These are phyloP conservation scores for Sinohyriopsis cumingii DNA, from an alignment of 2,888 invertebrate species.

Conservation along the genomic window DNA sequence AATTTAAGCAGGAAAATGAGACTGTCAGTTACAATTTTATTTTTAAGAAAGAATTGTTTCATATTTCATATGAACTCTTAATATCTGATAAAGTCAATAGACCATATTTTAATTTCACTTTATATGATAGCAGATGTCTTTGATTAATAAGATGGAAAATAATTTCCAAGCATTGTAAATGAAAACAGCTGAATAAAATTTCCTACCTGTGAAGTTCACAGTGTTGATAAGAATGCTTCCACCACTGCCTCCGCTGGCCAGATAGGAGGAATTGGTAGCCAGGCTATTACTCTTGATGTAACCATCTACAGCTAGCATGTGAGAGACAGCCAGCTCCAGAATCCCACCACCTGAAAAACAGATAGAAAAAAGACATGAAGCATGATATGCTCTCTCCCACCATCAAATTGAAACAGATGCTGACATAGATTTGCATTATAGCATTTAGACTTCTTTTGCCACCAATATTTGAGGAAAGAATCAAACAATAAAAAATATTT, in stretches of 20 bases:
- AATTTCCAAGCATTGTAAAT: not conserved
- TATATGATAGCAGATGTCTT: too few relatives aligned
- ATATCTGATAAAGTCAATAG: not conserved
- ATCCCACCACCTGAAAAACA: constrained; percentile 44
- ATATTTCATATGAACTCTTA: too few relatives aligned
- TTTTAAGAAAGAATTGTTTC: too few relatives aligned
- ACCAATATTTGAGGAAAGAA: too few relatives aligned
- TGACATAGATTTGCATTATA: not conserved
- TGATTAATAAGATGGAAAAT: not conserved
- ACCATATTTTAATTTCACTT: not conserved
- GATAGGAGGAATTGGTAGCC: constrained; percentile 18
- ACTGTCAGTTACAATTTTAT: too few relatives aligned
- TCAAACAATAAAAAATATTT: too few relatives aligned
- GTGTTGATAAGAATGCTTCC: constrained; percentile 51
- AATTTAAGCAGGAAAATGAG: too few relatives aligned
- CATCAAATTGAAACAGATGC: not conserved
- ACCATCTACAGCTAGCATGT: constrained; percentile 47
- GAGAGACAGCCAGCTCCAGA: constrained; percentile 38
- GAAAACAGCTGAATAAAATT: not conserved
- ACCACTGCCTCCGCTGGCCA: constrained; percentile 55
- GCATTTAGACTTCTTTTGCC: too few relatives aligned
- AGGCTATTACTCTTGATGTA: constrained; percentile 49
- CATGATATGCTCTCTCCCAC: too few relatives aligned
- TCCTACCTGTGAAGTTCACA: constrained; percentile 49
- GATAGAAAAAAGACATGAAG: not conserved